A percentile compares a stretch with the other conserved stretches of the same genome.
Conservation (phyloP, 64 coral and sea anemone species). For the Montipora sp. region DNA sequence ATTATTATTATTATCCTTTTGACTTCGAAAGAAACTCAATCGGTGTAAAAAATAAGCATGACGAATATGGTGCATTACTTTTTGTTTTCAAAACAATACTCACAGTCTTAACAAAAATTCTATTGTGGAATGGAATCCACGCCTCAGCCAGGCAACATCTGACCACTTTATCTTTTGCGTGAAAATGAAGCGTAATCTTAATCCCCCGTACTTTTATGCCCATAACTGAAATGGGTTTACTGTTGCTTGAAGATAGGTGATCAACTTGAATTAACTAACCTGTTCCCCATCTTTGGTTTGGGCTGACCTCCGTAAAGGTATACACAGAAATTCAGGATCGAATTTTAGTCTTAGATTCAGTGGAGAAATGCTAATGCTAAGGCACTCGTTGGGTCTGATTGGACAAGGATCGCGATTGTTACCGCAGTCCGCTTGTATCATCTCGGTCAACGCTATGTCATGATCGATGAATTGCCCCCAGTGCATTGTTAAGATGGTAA, state of each 20-base stretch:
- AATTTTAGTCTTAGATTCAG: background rate
- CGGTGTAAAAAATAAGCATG: no score
- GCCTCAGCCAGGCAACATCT: no score
- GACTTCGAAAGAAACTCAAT: no score
- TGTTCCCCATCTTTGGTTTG: background rate
- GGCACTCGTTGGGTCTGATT: background rate
- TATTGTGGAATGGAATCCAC: no score
- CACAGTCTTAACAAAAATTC: no score
- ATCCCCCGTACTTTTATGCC: background rate
- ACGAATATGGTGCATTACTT: no score
- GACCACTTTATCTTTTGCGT: no score
- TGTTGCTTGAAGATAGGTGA: background rate
- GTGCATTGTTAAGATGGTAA: conserved; percentile 50
- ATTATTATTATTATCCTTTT: no score
- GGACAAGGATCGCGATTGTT: background rate
- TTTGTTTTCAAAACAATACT: no score
- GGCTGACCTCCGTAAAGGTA: background rate
- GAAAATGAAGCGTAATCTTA: no score
- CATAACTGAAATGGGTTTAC: no score
- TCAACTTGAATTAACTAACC: background rate
- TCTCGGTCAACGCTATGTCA: conserved; percentile 45
- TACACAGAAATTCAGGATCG: background rate
- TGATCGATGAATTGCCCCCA: conserved; percentile 72
- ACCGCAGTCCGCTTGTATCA: conserved; percentile 28
- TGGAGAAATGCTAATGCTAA: background rate